phyloP scores from a whole-genome alignment of 2,888 invertebrate genomes.

The Apeira syringaria region DNA sequence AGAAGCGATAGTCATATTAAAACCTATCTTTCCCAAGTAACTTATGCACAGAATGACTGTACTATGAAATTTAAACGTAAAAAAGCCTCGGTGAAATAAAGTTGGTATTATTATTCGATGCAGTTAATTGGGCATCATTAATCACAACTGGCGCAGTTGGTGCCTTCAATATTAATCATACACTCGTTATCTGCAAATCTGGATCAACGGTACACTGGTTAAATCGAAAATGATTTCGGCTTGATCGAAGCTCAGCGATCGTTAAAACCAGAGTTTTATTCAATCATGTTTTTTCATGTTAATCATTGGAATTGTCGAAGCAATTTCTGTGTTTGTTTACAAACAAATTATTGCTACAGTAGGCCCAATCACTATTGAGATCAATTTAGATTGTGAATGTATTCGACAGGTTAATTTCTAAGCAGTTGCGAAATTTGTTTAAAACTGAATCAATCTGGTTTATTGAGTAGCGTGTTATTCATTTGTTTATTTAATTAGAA shows the following conservation, averaged over 20 bases:
- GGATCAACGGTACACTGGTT: constrained; percentile 43
- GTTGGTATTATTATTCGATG: constrained; percentile 50
- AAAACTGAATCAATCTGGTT: constrained; percentile 17
- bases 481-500: neutral
- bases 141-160: constrained; percentile 56
- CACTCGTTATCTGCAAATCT: constrained; percentile 63
- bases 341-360: constrained; percentile 20
- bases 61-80: constrained; percentile 38
- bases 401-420: constrained; percentile 24
- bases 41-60: no score
- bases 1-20: no score
- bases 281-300: constrained; percentile 15
- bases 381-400: constrained; percentile 22
- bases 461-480: constrained; percentile 13
- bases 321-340: constrained; percentile 22
- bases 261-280: constrained; percentile 12
- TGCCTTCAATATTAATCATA: constrained; percentile 65
- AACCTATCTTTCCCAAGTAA: no score
- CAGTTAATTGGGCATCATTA: constrained; percentile 66
- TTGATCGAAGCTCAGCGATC: constrained; percentile 31
- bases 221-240: constrained; percentile 53
- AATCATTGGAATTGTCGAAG: constrained; percentile 18
- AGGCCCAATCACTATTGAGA: constrained; percentile 19
- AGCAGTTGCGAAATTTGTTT: constrained; percentile 20
- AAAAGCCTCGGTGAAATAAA: constrained; percentile 45